Evolutionary conservation across 2,797 vertebrate species (phyloP), one percentile per base, ranked within the genome.

Genomic region (Lemur catta): DNA sequence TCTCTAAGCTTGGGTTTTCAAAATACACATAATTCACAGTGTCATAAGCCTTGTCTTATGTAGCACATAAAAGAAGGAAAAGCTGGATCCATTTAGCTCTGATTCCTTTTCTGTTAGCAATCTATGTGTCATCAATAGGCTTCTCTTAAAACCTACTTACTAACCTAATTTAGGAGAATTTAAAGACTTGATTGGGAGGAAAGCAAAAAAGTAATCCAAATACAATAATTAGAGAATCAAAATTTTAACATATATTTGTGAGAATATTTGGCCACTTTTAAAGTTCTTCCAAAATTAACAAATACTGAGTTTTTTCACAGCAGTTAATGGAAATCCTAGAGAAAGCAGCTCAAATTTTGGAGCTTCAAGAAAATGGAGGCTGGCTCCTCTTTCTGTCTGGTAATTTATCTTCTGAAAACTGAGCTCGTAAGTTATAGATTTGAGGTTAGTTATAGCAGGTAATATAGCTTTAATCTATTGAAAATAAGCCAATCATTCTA

Each of bases 251-350:
- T 35, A 30, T 28, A 82, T 71, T 75, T 91, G 22, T 67, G 41
- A 69, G 80, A 94, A 84, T 24, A 84, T 75, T 43, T 93, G 69
- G 11, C 55, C 52, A 87, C n/a, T 80, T 97, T 71, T 3, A 82
- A 28, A 15, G 35, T 84, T 84, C 15, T 81, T 74, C 28, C 30
- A 6, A 63, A 89, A 61, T 80, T 80, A 65, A 67, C 17, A 48
- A 52, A 75, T 63, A 50, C 1, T 82, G 89, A 82, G 3, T 30
- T 92, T 76, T 86, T 82, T 82, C 33, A 13, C 15, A 81, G n/a
- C 0, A 35, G 48, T 80, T 14, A 35, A 5, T 52, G 63, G 33
- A 63, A 91, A 57, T 84, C 26, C 30, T 82, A 26, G 15, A 12
- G 33, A 84, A 92, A 79, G 86, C 15, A 67, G 24, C 5, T 63